These are phyloP conservation scores for Gallirallus australis DNA, from an alignment of 2,797 vertebrate genomes.

Conservation along the genomic window DNA sequence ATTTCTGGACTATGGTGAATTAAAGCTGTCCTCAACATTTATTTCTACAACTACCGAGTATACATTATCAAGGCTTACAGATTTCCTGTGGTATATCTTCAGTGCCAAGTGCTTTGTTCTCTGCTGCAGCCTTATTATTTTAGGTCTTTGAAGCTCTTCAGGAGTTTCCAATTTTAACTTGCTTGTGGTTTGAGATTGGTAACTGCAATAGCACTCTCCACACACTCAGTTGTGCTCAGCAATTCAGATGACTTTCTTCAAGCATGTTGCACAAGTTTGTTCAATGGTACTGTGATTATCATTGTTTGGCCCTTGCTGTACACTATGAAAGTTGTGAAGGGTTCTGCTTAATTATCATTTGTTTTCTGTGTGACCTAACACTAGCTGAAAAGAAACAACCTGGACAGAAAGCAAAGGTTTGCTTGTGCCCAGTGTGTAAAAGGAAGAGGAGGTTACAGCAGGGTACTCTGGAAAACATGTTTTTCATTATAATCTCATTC, in stretches of 20 bases:
- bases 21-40: conserved; percentile 7
- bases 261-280: not conserved
- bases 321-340: not conserved
- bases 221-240: not conserved
- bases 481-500: not conserved
- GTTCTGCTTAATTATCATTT: not conserved
- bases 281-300: not conserved
- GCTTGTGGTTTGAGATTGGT: not conserved
- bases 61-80: conserved; percentile 4
- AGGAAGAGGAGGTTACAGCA: not conserved
- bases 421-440: not conserved
- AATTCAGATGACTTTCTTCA: not conserved
- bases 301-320: not conserved
- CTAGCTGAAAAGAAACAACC: not conserved
- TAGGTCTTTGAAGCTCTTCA: conserved; percentile 31
- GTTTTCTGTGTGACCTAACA: not conserved
- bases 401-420: not conserved
- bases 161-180: conserved; percentile 45
- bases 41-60: conserved; percentile 33
- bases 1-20: conserved; percentile 20
- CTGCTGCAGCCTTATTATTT: conserved; percentile 26
- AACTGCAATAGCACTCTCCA: not conserved
- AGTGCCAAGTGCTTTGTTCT: conserved; percentile 28
- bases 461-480: not conserved
- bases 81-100: conserved; percentile 17